phyloP scores from a whole-genome alignment of 2,113 vertebrate species.

The Mirza zaza region DNA sequence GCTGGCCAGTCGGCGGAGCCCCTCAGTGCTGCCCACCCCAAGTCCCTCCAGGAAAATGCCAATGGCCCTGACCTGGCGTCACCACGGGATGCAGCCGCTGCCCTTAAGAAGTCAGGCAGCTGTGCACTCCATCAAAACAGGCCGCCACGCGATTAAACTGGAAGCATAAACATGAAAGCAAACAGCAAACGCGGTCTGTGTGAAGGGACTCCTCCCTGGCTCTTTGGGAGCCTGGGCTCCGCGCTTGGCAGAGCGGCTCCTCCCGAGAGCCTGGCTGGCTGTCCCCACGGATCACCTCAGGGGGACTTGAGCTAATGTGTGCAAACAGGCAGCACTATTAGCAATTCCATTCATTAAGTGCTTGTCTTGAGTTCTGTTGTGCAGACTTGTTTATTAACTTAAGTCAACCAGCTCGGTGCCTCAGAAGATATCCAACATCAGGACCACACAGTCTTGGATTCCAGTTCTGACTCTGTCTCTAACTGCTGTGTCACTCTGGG shows the following conservation, averaged over 20 bases:
- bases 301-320: conserved; percentile 43
- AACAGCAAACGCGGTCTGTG: neutral
- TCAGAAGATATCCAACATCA: neutral
- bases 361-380: conserved; percentile 37
- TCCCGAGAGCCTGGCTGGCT: neutral
- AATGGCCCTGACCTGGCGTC: neutral
- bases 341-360: conserved; percentile 57
- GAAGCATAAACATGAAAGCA: neutral
- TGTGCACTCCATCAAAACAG: neutral
- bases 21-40: accelerated
- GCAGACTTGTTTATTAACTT: conserved; percentile 64
- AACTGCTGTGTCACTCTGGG: neutral
- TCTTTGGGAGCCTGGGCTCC: conserved; percentile 18
- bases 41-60: neutral
- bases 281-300: conserved; percentile 22
- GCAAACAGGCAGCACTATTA: conserved; percentile 63
- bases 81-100: neutral
- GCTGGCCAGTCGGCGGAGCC: neutral
- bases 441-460: neutral
- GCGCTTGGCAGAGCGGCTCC: conserved; percentile 18
- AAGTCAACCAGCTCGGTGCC: neutral
- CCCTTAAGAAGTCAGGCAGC: neutral
- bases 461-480: neutral
- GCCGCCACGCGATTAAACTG: neutral
- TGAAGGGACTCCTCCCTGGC: neutral